Evolutionary conservation across 2,113 vertebrate genomes (phyloP), one percentile per base, ranked within the genome.

Genomic region (Pycnonotus jocosus): DNA sequence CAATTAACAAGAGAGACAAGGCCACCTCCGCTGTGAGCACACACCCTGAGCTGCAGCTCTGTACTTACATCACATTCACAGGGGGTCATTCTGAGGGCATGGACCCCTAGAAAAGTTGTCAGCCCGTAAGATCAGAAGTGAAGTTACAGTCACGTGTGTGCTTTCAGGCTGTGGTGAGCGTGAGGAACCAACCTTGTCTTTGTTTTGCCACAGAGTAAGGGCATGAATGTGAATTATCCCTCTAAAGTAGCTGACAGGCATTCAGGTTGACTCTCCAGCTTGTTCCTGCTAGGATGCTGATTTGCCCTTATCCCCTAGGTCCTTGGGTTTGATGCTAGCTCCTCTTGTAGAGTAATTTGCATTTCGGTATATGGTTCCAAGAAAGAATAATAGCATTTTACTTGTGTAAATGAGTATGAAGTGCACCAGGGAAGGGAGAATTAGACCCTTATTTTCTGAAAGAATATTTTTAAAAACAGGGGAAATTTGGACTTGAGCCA

Each of bases 21-120:
- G 86, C 45, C 66, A 44, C 13, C 10, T 4, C 15, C 14, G 3
- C 38, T 0, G 0, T 7, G 31, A 58, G 10, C 0, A 1, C n/a
- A 15, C 50, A 15, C 40, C 0, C 0, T 13, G 54, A 70, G 38
- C 62, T 57, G 51, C 48, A 37, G 77, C 40, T 83, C 56, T 72
- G 7, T 15, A 53, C 42, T 44, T 31, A 18, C 22, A 21, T 0
- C 6, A 20, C 50, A 56, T 64, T 61, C 0, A 0, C 50, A 22
- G 62, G 3, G 30, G 13, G 48, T 65, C 56, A 10, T 20, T 50
- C 42, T 48, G 90, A 83, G 62, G 64, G 21, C 76, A 80, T 1
- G 3, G 23, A 73, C 54, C 38, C 57, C 18, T 10, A 37, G 31
- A 69, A 48, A 76, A 30, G 42, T 2, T 42, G 45, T 30, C 66